These are phyloP conservation scores for Poeciliopsis prolifica DNA, from an alignment of 2,113 vertebrate species.

Conservation along the genomic window DNA sequence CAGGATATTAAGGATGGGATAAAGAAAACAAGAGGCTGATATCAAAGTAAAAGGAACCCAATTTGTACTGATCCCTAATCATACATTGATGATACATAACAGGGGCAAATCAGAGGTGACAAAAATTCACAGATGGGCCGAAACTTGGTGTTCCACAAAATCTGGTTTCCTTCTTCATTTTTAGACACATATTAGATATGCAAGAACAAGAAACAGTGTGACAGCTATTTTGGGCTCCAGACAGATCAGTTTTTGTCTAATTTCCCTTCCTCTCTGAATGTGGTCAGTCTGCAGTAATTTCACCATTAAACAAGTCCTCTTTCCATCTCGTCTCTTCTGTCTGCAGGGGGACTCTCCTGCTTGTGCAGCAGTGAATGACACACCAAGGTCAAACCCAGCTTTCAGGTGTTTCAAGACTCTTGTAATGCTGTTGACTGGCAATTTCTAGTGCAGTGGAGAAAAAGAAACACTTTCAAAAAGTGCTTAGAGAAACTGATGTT, in stretches of 20 bases:
- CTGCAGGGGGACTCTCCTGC: slow-evolving; percentile 27
- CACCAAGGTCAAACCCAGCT: slow-evolving; percentile 55
- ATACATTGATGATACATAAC: too few species aligned
- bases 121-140: too few species aligned
- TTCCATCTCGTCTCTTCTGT: slow-evolving; percentile 30
- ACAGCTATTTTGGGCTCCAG: neutral
- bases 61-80: too few species aligned
- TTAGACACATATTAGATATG: neutral
- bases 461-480: neutral
- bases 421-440: neutral
- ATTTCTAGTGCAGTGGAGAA: neutral
- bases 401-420: slow-evolving; percentile 25
- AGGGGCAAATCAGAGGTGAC: too few species aligned
- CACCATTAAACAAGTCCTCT: slow-evolving; percentile 35
- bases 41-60: too few species aligned
- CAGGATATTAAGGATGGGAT: too few species aligned
- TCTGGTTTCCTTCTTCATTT: neutral
- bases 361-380: slow-evolving; percentile 51
- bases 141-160: too few species aligned
- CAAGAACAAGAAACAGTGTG: neutral
- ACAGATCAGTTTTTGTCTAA: slow-evolving; percentile 28
- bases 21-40: too few species aligned
- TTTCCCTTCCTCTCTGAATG: slow-evolving; percentile 67
- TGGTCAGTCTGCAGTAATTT: slow-evolving; percentile 48
- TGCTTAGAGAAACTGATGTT: neutral